Evolutionary conservation across 1,140 invertebrate species (phyloP).

Genomic region (Drosophila sechellia): DNA sequence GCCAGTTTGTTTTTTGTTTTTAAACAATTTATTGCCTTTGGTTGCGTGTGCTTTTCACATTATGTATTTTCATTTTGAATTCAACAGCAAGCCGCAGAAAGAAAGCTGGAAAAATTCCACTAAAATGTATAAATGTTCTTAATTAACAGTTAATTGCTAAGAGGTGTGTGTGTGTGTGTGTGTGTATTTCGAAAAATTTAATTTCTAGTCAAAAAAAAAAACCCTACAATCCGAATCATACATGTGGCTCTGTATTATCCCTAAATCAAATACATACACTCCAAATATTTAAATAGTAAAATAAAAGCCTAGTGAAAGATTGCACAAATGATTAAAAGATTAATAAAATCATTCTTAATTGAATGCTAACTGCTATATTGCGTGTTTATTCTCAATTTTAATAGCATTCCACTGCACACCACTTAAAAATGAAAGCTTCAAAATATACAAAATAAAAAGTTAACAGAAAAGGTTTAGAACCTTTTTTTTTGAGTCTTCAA

Average conservation of each 20-base stretch:
- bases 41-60: conserved; percentile 19
- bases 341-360: conserved; percentile 14
- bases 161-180: not conserved
- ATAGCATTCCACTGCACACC: not conserved
- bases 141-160: conserved; percentile 8
- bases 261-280: not conserved
- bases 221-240: too few species aligned
- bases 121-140: conserved; percentile 9
- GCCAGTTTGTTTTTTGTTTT: not conserved
- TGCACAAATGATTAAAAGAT: too few species aligned
- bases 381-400: not conserved
- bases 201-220: too few species aligned
- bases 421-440: not conserved
- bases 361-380: conserved; percentile 19
- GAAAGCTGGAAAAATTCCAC: conserved; percentile 5
- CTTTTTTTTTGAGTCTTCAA: not conserved
- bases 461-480: too few species aligned
- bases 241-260: too few species aligned
- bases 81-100: not conserved
- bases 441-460: not conserved
- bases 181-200: too few species aligned
- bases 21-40: conserved; percentile 32
- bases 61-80: conserved; percentile 11
- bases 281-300: too few species aligned
- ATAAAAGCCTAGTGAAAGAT: too few species aligned